These are phyloP conservation scores for Melieria crassipennis DNA, from an alignment of 2,888 invertebrate genomes.

Conservation along the genomic window DNA sequence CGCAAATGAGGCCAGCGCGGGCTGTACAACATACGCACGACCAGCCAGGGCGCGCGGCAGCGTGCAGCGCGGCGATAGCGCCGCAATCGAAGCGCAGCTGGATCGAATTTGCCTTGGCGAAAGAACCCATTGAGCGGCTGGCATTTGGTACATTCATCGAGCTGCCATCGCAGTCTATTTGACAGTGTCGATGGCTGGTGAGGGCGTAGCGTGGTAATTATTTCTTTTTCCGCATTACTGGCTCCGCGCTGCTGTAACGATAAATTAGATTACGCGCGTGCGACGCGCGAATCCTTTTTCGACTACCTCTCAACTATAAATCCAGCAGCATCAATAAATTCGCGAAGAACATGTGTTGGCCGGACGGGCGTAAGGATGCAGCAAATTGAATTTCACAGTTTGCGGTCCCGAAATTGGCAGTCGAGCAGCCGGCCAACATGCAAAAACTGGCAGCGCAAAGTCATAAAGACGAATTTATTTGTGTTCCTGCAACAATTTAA, in stretches of 20 bases:
- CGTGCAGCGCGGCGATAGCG: too few relatives aligned
- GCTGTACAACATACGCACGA: too few relatives aligned
- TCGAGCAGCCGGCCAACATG: background rate
- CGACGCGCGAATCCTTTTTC: too few relatives aligned
- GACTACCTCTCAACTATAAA: slow-evolving; percentile 6
- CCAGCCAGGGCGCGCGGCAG: too few relatives aligned
- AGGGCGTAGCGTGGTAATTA: too few relatives aligned
- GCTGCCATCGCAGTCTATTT: too few relatives aligned
- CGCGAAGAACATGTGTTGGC: background rate
- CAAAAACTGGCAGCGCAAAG: background rate
- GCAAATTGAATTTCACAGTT: slow-evolving; percentile 48
- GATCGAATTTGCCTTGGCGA: background rate
- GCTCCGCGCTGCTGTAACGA: background rate
- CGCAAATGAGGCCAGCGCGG: slow-evolving; percentile 49
- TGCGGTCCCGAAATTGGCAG: slow-evolving; percentile 42
- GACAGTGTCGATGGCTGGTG: too few relatives aligned
- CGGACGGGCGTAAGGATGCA: slow-evolving; percentile 9
- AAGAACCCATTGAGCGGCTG: background rate
- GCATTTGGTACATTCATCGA: too few relatives aligned
- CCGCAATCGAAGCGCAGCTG: background rate
- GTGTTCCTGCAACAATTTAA: slow-evolving; percentile 13
- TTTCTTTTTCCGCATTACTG: background rate
- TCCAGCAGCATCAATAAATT: slow-evolving; percentile 21
- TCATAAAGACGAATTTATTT: slow-evolving; percentile 26
- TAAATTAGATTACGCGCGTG: too few relatives aligned